phyloP scores from a whole-genome alignment of 1,140 invertebrate genomes.

The Procambarus virginalis region DNA sequence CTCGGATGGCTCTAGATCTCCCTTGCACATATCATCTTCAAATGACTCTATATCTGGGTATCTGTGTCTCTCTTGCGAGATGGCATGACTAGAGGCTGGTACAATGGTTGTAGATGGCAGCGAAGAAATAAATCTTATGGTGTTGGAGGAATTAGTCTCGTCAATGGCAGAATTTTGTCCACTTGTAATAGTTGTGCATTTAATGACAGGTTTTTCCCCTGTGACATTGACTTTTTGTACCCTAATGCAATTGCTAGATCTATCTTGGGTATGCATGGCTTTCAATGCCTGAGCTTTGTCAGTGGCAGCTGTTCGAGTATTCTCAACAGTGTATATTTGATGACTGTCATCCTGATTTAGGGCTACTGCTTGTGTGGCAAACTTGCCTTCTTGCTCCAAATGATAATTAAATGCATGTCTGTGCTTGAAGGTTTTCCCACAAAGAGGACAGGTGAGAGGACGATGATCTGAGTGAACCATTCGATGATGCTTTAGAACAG shows the following conservation, averaged over 20 bases:
- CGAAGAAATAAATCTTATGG: background rate
- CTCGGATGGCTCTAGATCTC: background rate
- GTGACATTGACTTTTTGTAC: background rate
- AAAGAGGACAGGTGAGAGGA: slow-evolving; percentile 23
- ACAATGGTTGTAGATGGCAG: background rate
- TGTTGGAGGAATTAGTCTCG: background rate
- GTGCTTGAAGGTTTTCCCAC: slow-evolving; percentile 45
- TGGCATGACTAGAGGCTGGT: background rate
- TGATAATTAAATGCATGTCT: slow-evolving; percentile 41
- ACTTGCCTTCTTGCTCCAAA: slow-evolving; percentile 27
- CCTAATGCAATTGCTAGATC: background rate
- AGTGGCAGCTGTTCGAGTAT: background rate
- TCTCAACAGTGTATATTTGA: background rate
- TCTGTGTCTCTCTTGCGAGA: slow-evolving; percentile 13
- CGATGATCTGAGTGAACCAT: slow-evolving; percentile 45
- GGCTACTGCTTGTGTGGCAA: slow-evolving; percentile 1
- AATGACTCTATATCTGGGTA: slow-evolving; percentile 22
- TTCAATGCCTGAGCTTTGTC: background rate
- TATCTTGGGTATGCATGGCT: background rate
- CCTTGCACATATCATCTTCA: background rate
- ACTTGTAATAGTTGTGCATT: background rate
- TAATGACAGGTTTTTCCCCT: background rate
- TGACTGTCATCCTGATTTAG: background rate
- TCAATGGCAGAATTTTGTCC: background rate
- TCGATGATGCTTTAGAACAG: slow-evolving; percentile 44